Conservation (phyloP, 1,140 invertebrate genomes). For the Episyrphus balteatus region DNA sequence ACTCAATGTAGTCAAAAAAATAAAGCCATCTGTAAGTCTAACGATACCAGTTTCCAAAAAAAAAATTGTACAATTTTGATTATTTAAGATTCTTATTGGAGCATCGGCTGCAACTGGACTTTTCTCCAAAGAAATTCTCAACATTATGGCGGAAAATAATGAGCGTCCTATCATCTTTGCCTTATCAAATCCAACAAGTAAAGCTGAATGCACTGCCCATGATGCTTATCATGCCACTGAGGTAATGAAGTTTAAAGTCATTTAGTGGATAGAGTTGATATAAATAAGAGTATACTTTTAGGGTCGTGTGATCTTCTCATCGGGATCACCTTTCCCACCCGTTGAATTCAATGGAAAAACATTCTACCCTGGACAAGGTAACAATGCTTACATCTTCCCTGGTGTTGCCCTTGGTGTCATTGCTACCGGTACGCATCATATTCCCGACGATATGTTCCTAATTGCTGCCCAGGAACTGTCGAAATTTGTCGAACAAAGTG, state of each 20-base stretch:
- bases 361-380: slow-evolving; percentile 85
- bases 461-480: slow-evolving; percentile 78
- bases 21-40: slow-evolving; percentile 55
- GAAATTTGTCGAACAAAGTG: slow-evolving; percentile 66
- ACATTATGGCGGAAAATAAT: slow-evolving; percentile 76
- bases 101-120: slow-evolving; percentile 79
- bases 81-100: slow-evolving; percentile 41
- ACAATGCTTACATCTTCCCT: slow-evolving; percentile 96
- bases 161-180: slow-evolving; percentile 88
- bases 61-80: slow-evolving; percentile 3
- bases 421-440: slow-evolving; percentile 72
- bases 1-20: slow-evolving; percentile 61
- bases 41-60: not conserved
- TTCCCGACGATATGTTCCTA: slow-evolving; percentile 82
- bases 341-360: slow-evolving; percentile 66
- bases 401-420: slow-evolving; percentile 80
- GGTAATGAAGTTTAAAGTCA: slow-evolving; percentile 40
- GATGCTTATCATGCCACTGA: slow-evolving; percentile 79
- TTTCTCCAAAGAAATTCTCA: slow-evolving; percentile 76
- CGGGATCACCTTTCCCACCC: slow-evolving; percentile 82
- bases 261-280: slow-evolving; percentile 4
- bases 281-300: slow-evolving; percentile 26
- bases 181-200: slow-evolving; percentile 89
- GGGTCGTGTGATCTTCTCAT: slow-evolving; percentile 83
- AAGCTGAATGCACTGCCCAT: slow-evolving; percentile 94